Base-by-base conservation (phyloP, 2,888 invertebrate genomes). In the Axea sp. region DNA sequence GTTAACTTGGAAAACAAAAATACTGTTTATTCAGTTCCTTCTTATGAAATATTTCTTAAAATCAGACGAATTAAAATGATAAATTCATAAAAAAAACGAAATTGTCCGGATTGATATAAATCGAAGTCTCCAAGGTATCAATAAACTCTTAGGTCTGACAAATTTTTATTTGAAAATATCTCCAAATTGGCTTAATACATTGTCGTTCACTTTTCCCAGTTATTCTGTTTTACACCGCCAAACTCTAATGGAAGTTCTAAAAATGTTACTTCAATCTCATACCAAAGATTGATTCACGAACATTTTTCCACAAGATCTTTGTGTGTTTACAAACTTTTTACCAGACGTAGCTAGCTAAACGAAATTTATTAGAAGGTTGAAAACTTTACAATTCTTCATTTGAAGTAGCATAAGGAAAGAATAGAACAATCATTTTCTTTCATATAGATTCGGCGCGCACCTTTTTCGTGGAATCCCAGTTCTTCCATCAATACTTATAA, bases 341-440 rank as follows among this genome's bases (percentile, higher is more conserved):
- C 15, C 62, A 62, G 62, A 62, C 55, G 37, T 55, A 12, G 51
- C 47, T 62, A 17, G 33, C 49, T 49, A 57, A 64, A 49, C 47
- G 41, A 72, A 72, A 72, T 72, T 72, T 72, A 64, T 64, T 47
- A 64, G 57, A 9, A 35, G 30, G 55, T 72, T 59, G 49, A 64
- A 69, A 64, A 59, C 43, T 72, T 64, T 24, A 59, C 64, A 64
- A 72, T 72, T 64, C 72, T 64, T 72, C 51, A 64, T 72, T 57
- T 64, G 72, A 72, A 64, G 57, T 59, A 57, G 72, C 57, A 41
- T 62, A 53, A 26, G 47, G 8, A 43, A 69, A 60, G 71, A 71
- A 71, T 37, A 55, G 71, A 71, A 57, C 71, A 72, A 65, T 72
- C 64, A 65, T 64, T 72, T 57, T 47, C 64, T 51, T 30, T n/a